phyloP scores from a whole-genome alignment of 2,888 invertebrate genomes.

The Prionchulus punctatus region DNA sequence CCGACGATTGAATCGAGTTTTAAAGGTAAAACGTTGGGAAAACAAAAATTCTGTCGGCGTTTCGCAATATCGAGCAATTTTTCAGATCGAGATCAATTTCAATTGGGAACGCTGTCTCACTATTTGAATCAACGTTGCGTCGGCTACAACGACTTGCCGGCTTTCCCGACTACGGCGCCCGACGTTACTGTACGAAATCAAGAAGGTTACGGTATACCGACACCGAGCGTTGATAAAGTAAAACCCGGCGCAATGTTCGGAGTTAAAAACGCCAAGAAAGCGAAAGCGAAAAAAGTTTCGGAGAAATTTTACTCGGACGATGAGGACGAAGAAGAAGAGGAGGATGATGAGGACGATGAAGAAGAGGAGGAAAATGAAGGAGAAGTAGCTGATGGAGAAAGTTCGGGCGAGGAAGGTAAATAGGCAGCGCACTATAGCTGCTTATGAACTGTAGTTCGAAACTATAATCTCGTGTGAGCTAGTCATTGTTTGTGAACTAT shows the following conservation, averaged over 20 bases:
- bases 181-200: conserved; percentile 62
- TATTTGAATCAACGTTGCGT: conserved; percentile 66
- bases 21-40: conserved; percentile 30
- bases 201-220: conserved; percentile 12
- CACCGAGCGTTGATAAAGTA: background rate
- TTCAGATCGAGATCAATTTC: conserved; percentile 63
- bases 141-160: conserved; percentile 74
- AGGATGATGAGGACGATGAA: conserved; percentile 16
- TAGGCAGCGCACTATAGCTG: too few species aligned
- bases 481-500: too few species aligned
- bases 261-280: conserved; percentile 8
- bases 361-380: conserved; percentile 15
- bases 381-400: conserved; percentile 16
- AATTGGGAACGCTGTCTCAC: conserved; percentile 85
- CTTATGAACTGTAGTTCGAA: too few species aligned
- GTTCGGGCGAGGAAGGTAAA: too few species aligned
- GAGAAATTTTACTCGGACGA: conserved; percentile 17
- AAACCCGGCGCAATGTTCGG: background rate
- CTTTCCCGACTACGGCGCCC: conserved; percentile 58
- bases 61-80: conserved; percentile 1
- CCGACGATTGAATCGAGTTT: conserved; percentile 61
- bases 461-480: too few species aligned
- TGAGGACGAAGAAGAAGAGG: conserved; percentile 15
- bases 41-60: background rate
- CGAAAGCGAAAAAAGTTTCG: background rate